These are phyloP conservation scores for Coccyzus lansbergi DNA, from an alignment of 2,797 vertebrate genomes.

Conservation along the genomic window DNA sequence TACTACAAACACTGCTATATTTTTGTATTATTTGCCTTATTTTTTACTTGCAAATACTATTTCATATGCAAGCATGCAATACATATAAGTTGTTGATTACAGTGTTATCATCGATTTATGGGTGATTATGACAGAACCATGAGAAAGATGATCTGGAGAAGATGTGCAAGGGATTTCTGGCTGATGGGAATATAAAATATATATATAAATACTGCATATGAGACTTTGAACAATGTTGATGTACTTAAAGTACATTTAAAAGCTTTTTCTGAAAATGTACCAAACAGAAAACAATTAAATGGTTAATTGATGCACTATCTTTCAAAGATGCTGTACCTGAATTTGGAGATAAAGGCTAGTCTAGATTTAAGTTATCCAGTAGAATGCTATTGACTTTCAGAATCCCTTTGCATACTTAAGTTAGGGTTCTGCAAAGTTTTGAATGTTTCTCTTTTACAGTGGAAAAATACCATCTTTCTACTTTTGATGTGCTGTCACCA, in stretches of 20 bases:
- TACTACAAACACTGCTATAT: neutral
- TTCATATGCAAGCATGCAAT: neutral
- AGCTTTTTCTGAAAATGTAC: neutral
- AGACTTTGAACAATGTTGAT: neutral
- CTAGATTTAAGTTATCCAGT: neutral
- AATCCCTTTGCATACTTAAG: neutral
- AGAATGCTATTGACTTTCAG: neutral
- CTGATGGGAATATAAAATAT: neutral
- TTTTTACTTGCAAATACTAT: neutral
- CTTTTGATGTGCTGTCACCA: neutral
- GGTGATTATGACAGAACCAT: neutral
- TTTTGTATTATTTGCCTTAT: neutral
- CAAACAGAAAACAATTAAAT: neutral
- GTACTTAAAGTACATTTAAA: neutral
- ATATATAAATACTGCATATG: neutral
- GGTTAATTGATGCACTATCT: neutral
- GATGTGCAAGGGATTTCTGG: neutral
- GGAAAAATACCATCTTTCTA: neutral
- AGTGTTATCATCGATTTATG: neutral
- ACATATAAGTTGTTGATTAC: neutral
- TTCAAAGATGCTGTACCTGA: neutral
- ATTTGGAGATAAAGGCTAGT: neutral
- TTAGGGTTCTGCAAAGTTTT: neutral
- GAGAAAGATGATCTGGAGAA: neutral
- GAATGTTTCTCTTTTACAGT: neutral